Conservation (phyloP, 2,888 invertebrate genomes). For the Frankliniella intonsa region DNA sequence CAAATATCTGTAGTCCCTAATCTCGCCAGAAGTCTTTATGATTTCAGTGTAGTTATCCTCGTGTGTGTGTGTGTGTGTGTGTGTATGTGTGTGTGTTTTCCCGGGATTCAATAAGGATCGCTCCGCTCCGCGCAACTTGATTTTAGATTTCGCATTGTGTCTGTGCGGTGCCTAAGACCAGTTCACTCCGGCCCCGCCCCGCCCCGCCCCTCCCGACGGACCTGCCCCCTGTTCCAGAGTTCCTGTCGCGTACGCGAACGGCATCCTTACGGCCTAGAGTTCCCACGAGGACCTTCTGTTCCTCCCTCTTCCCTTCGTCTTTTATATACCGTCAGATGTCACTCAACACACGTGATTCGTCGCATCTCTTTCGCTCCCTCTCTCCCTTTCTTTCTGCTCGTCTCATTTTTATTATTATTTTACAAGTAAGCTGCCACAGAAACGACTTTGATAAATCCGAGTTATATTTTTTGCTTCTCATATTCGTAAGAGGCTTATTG, state of each 20-base stretch:
- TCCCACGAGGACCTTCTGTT: not conserved
- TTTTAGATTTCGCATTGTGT: constrained; percentile 21
- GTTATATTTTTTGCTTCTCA: no score
- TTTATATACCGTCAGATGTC: constrained; percentile 9
- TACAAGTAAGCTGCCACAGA: not conserved
- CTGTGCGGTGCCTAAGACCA: not conserved
- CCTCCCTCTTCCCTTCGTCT: not conserved
- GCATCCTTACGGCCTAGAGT: not conserved
- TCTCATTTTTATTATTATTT: not conserved
- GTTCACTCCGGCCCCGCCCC: not conserved
- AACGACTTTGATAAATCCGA: not conserved
- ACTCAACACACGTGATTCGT: not conserved
- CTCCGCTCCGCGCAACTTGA: not conserved
- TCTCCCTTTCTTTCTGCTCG: not conserved
- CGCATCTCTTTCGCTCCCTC: not conserved
- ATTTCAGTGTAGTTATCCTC: not conserved
- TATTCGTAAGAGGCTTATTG: no score
- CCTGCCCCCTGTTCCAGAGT: not conserved
- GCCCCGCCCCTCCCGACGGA: not conserved
- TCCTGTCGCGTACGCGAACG: not conserved
- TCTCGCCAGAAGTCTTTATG: no score
- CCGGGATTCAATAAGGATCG: constrained; percentile 6
- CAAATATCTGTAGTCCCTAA: no score
- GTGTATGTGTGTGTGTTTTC: not conserved
- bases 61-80: not conserved